Conservation (phyloP, 2,888 invertebrate species). For the Nymphalis urticae region DNA sequence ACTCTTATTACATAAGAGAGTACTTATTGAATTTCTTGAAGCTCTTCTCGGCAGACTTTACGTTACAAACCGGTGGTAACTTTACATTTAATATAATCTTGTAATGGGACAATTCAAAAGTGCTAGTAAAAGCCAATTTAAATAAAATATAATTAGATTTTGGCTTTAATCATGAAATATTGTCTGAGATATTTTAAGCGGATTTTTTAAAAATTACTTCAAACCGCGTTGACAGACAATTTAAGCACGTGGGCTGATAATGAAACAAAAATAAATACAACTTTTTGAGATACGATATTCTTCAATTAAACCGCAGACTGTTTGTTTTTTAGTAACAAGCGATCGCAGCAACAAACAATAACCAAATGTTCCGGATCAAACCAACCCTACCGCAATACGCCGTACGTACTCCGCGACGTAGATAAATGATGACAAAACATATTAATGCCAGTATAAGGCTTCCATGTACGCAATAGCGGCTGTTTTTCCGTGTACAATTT, state of each 20-base stretch:
- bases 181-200: too few species aligned
- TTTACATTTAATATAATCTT: too few species aligned
- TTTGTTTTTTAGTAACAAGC: constrained; percentile 34
- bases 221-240: background rate
- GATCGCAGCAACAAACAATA: constrained; percentile 38
- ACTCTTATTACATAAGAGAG: too few species aligned
- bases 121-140: too few species aligned
- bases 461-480: constrained; percentile 15
- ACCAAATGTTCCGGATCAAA: constrained; percentile 43
- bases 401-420: constrained; percentile 31
- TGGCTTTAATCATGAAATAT: too few species aligned
- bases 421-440: constrained; percentile 8
- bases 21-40: too few species aligned
- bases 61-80: too few species aligned
- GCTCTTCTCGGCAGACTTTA: too few species aligned
- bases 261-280: background rate
- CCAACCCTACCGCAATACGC: constrained; percentile 40
- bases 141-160: too few species aligned
- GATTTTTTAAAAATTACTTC: background rate
- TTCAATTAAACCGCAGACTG: constrained; percentile 24
- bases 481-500: constrained; percentile 15
- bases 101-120: too few species aligned
- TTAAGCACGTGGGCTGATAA: background rate
- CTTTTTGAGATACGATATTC: background rate
- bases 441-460: constrained; percentile 13